Percentiles rank a stretch among this genome's conserved stretches.
These are phyloP conservation scores for Vollenhovia emeryi DNA, from an alignment of 1,140 invertebrate species.

Conservation along the genomic window DNA sequence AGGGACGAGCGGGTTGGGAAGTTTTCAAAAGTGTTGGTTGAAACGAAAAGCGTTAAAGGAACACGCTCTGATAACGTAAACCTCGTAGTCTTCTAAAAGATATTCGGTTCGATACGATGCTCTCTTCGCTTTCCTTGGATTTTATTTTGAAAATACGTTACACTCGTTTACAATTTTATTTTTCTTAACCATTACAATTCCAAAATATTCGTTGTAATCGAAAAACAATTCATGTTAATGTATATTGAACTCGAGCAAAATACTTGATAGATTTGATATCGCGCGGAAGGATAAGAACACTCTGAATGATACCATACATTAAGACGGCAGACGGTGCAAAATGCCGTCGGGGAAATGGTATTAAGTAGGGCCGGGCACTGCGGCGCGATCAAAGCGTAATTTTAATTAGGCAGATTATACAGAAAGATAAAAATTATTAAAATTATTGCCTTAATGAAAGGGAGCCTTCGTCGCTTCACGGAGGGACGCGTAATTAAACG, in stretches of 20 bases:
- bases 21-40: conserved; percentile 77
- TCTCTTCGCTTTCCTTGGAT: conserved; percentile 50
- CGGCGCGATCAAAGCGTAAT: conserved; percentile 84
- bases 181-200: not conserved
- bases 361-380: conserved; percentile 67
- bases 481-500: conserved; percentile 85
- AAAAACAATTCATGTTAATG: not conserved
- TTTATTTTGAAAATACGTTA: not conserved
- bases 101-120: conserved; percentile 43
- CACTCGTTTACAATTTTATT: not conserved
- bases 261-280: not conserved
- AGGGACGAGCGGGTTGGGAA: conserved; percentile 61
- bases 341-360: conserved; percentile 55
- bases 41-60: conserved; percentile 73
- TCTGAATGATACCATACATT: conserved; percentile 33
- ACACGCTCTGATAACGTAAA: conserved; percentile 67
- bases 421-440: conserved; percentile 86
- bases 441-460: conserved; percentile 86
- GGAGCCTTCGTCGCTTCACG: conserved; percentile 78
- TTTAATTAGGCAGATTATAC: conserved; percentile 86
- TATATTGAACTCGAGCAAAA: not conserved
- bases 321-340: conserved; percentile 53
- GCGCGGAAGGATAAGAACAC: not conserved
- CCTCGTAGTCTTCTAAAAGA: conserved; percentile 67
- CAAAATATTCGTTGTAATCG: not conserved